phyloP scores from a whole-genome alignment of 2,113 vertebrate genomes.

The Petrocephalus zakoni region DNA sequence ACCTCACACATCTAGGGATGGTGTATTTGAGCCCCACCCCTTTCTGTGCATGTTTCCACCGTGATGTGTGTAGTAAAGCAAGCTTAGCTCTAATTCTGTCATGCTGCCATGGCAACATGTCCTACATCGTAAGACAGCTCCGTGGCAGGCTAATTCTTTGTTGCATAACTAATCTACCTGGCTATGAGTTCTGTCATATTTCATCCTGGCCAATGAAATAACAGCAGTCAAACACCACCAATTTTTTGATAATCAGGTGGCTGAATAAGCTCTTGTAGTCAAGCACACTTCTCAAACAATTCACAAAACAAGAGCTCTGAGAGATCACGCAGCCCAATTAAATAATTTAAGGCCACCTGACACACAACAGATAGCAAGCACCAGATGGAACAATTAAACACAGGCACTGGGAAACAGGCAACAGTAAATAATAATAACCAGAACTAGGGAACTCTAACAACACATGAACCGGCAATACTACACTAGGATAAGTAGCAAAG shows the following conservation, averaged over 20 bases:
- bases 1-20: not conserved
- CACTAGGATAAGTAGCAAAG: too few species aligned
- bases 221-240: not conserved
- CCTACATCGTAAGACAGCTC: not conserved
- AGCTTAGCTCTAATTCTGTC: not conserved
- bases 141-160: not conserved
- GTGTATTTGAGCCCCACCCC: not conserved
- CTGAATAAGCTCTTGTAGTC: not conserved
- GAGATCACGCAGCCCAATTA: too few species aligned
- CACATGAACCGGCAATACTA: too few species aligned
- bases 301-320: too few species aligned
- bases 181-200: not conserved
- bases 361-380: too few species aligned
- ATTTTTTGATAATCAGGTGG: not conserved
- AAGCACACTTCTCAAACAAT: not conserved
- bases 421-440: too few species aligned
- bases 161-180: not conserved
- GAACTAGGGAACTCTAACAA: too few species aligned
- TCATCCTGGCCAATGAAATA: not conserved
- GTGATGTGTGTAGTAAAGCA: not conserved
- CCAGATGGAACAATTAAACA: too few species aligned
- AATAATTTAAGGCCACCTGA: not conserved
- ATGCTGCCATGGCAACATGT: not conserved
- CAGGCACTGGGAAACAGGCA: too few species aligned
- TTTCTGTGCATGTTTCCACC: not conserved